Evolutionary conservation across 2,113 vertebrate species (phyloP), one percentile per base, ranked within the genome.

Genomic region (Halichoerus grypus): DNA sequence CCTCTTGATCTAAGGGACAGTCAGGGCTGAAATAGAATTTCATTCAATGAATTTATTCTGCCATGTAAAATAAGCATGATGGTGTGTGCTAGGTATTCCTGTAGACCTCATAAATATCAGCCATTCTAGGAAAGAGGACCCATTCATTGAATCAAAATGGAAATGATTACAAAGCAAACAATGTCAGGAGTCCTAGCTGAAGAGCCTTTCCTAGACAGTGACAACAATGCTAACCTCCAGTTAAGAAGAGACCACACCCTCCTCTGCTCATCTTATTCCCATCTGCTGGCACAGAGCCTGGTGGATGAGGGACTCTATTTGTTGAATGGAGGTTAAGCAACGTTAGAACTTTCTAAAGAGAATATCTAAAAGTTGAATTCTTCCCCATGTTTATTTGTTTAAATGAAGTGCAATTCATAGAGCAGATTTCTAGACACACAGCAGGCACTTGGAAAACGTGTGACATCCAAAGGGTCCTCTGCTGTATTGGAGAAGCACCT

Each of bases 161-260:
- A 77, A 76, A 65, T 51, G 19, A 65, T 31, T n/a, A 18, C 13
- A 1, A 91, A 59, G 24, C 74, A 74, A 21, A 36, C 51, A 1
- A 16, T 14, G 14, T 31, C 79, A 51, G 57, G 59, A 7, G 15
- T 4, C 13, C 14, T 18, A 2, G 31, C 3, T 1, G 28, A 79
- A 19, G 67, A 53, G 65, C 2, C 19, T 57, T 74, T 82, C 26
- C 39, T 8, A 84, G 33, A 15, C 4, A 10, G 11, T 4, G 31
- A 57, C 24, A 42, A 9, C 19, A 0, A 0, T 1, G 4, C 28
- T 24, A 5, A 51, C 12, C 61, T 21, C 42, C 7, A 15, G 0
- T 5, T 16, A 5, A 53, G 24, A 22, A 51, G 7, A 13, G n/a
- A 5, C n/a, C n/a, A 4, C 14, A 0, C 49, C 24, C 5, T 15